Percentiles rank a stretch among this genome's conserved stretches.
phyloP scores from a whole-genome alignment of 2,888 invertebrate genomes.

The Isoperla grammatica region DNA sequence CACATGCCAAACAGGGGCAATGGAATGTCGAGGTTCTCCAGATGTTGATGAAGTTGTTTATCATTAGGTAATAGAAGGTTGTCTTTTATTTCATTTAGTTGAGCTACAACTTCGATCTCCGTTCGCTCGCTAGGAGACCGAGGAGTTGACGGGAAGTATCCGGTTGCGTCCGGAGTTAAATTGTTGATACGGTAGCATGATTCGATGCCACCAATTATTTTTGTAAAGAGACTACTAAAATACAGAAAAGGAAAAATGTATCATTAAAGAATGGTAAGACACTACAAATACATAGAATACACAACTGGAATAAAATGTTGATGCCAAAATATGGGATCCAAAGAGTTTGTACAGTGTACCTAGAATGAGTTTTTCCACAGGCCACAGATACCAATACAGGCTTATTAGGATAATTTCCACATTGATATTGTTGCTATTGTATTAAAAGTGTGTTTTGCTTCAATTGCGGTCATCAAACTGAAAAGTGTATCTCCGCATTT shows the following conservation, averaged over 20 bases:
- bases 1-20: slow-evolving; percentile 83
- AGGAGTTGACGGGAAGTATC: slow-evolving; percentile 44
- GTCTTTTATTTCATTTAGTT: slow-evolving; percentile 55
- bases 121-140: slow-evolving; percentile 5
- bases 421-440: too few species aligned
- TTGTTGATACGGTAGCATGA: slow-evolving; percentile 59
- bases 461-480: too few species aligned
- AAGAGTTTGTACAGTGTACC: too few species aligned
- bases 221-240: slow-evolving; percentile 56
- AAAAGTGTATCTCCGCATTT: too few species aligned
- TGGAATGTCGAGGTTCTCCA: slow-evolving; percentile 68
- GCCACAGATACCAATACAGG: too few species aligned
- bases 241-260: slow-evolving; percentile 14
- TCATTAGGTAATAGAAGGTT: slow-evolving; percentile 60
- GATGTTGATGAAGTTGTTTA: slow-evolving; percentile 56
- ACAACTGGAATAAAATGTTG: too few species aligned
- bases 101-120: slow-evolving; percentile 55
- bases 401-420: too few species aligned
- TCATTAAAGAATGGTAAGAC: slow-evolving; percentile 11
- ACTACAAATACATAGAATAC: too few species aligned
- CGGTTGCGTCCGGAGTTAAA: slow-evolving; percentile 47
- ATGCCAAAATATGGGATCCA: too few species aligned
- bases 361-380: too few species aligned
- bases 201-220: slow-evolving; percentile 58
- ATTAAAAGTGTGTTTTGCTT: too few species aligned